Evolutionary conservation across 2,113 vertebrate genomes (phyloP).

Genomic region (Cheilinus undulatus): DNA sequence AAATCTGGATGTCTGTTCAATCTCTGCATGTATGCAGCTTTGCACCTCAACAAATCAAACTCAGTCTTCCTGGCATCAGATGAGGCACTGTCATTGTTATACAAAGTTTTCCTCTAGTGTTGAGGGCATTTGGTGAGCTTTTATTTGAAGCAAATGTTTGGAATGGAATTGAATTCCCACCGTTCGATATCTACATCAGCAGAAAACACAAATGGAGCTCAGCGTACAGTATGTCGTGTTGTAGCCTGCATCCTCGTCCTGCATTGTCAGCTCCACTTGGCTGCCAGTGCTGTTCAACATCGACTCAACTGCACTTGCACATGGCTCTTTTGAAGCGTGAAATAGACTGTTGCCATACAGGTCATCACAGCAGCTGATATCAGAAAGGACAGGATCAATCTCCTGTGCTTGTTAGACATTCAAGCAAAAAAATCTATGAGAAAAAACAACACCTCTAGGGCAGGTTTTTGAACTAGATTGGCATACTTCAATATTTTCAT

Average conservation of each 20-base stretch:
- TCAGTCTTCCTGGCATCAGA: slow-evolving; percentile 2
- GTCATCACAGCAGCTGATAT: slow-evolving; percentile 35
- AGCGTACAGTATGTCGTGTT: slow-evolving; percentile 43
- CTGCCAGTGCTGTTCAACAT: slow-evolving; percentile 36
- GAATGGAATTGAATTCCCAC: slow-evolving; percentile 53
- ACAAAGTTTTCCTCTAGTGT: slow-evolving; percentile 15
- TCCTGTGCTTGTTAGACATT: slow-evolving; percentile 15
- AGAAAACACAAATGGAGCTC: slow-evolving; percentile 54
- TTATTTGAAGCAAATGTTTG: slow-evolving; percentile 53
- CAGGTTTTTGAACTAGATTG: neutral
- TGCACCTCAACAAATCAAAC: neutral
- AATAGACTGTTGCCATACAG: slow-evolving; percentile 50
- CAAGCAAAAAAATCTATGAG: neutral
- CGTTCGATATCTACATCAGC: slow-evolving; percentile 57
- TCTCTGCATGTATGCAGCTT: neutral
- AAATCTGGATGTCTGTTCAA: neutral
- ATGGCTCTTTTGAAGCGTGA: slow-evolving; percentile 49
- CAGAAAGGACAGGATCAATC: slow-evolving; percentile 20
- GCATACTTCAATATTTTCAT: neutral
- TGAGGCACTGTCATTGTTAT: slow-evolving; percentile 7
- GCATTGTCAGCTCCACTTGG: slow-evolving; percentile 57
- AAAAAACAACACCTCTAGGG: neutral
- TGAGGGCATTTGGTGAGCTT: slow-evolving; percentile 35
- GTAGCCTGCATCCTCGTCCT: slow-evolving; percentile 41
- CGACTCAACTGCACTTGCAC: slow-evolving; percentile 37